Base-by-base conservation (phyloP, 1,140 invertebrate genomes). In the Drosophila eugracilis region DNA sequence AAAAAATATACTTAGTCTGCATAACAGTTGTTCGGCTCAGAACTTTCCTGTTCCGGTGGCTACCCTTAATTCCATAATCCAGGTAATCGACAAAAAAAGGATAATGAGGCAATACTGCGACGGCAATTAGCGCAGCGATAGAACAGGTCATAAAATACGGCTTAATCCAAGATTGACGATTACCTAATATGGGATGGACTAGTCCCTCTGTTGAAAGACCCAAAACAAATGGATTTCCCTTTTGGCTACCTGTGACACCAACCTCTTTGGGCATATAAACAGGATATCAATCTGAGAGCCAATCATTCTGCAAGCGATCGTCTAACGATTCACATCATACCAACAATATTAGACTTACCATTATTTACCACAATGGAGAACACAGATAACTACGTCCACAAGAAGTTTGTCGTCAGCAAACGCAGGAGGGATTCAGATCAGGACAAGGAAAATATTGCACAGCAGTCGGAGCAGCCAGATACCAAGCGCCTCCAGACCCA, bases 1-100 rank as follows among this genome's bases (percentile, higher is more conserved):
- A 84, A 83, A 59, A 39, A 39, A 22, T 19, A 14, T 6, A 3
- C n/a, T n/a, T 15, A 14, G 39, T 54, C 32, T 39, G 26, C 48
- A 53, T 36, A 37, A 37, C 55, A 37, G 36, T 42, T 34, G 45
- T 5, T 60, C 24, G 7, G 28, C 32, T 34, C 30, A 52, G 58
- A 59, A 37, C 22, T 80, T 73, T 83, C 69, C 75, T 78, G 79
- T 84, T 83, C 79, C 79, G 73, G 73, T 75, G 48, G 34, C 60
- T 34, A 66, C 60, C 41, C 53, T 67, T 48, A 44, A 44, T 21
- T 17, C 36, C 19, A 7, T 15, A 30, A 15, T 67, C 5, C 69
- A 62, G 79, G 78, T 83, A 78, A 60, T 36, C 28, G 36, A 24
- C 32, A 60, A 14, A 52, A 44, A 42, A 49, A 42, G 79, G 37